Conservation (phyloP, 2,113 vertebrate genomes). For the Ophthalmolycus amberensis region DNA sequence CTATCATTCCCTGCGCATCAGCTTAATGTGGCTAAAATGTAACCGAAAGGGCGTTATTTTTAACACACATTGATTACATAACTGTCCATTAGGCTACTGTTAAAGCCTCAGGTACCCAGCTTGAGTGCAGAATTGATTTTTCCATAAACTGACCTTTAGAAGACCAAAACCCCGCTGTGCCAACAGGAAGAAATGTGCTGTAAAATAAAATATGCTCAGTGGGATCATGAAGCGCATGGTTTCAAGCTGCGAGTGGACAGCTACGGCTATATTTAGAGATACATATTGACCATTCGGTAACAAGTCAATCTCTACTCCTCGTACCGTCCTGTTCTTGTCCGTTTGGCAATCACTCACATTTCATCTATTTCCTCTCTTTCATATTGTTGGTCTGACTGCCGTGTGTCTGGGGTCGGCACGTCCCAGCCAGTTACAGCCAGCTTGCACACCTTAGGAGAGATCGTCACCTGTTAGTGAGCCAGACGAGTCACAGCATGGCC, state of each 20-base stretch:
- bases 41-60: constrained; percentile 49
- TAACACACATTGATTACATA: constrained; percentile 58
- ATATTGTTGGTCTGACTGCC: not conserved
- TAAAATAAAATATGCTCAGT: not conserved
- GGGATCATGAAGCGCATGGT: not conserved
- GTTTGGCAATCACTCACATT: not conserved
- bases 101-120: constrained; percentile 29
- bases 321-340: not conserved
- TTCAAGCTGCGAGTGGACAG: not conserved
- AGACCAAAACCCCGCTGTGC: constrained; percentile 8
- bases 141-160: constrained; percentile 56
- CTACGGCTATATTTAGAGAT: not conserved
- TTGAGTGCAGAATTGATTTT: constrained; percentile 57
- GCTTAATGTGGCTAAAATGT: constrained; percentile 38
- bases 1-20: not conserved
- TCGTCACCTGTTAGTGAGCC: constrained; percentile 47
- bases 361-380: not conserved
- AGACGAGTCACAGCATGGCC: constrained; percentile 52
- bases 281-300: not conserved
- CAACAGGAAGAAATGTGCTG: constrained; percentile 1
- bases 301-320: not conserved
- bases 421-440: not conserved
- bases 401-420: not conserved
- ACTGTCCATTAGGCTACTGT: constrained; percentile 51
- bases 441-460: constrained; percentile 54